Conservation (phyloP, 1,140 invertebrate genomes). For the Archivesica marissinica region DNA sequence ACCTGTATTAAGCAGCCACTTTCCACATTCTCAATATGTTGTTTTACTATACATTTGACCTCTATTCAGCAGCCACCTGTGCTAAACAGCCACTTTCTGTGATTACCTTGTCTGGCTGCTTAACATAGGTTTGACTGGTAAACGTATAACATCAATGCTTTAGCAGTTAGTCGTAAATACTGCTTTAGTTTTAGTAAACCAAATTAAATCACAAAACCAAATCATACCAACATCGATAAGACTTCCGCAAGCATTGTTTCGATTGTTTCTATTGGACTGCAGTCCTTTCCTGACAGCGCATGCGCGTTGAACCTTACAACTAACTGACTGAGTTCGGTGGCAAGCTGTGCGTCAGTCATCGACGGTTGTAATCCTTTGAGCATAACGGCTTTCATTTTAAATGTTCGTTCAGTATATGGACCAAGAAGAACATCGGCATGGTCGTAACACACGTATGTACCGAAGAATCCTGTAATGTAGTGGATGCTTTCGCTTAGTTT, state of each 20-base stretch:
- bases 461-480: slow-evolving; percentile 40
- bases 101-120: too few relatives aligned
- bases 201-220: too few relatives aligned
- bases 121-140: too few relatives aligned
- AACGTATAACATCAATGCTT: too few relatives aligned
- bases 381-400: slow-evolving; percentile 50
- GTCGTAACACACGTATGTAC: slow-evolving; percentile 42
- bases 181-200: too few relatives aligned
- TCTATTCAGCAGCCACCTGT: too few relatives aligned
- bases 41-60: too few relatives aligned
- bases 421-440: slow-evolving; percentile 43
- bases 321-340: not conserved
- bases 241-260: slow-evolving; percentile 8
- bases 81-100: too few relatives aligned
- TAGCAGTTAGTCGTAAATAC: too few relatives aligned
- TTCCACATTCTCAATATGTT: too few relatives aligned
- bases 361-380: slow-evolving; percentile 20
- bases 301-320: not conserved
- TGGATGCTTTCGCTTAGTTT: too few relatives aligned
- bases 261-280: slow-evolving; percentile 1
- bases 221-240: slow-evolving; percentile 37
- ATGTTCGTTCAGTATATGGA: slow-evolving; percentile 26
- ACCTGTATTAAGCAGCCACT: too few relatives aligned
- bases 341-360: not conserved
- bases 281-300: not conserved